phyloP scores from a whole-genome alignment of 2,888 invertebrate genomes.

The Dryobota labecula region DNA sequence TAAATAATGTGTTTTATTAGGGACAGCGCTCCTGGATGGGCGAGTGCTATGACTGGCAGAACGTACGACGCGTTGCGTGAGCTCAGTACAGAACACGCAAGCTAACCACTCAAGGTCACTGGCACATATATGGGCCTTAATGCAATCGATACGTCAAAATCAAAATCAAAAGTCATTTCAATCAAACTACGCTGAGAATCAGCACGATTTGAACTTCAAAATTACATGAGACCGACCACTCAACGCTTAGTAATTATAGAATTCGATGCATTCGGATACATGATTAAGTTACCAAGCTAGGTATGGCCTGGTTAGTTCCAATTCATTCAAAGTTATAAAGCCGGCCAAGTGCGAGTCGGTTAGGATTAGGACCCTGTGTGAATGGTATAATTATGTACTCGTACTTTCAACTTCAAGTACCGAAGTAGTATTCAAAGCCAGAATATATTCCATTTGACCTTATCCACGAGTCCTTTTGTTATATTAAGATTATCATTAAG shows the following conservation, averaged over 20 bases:
- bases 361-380: not conserved
- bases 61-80: too few species aligned
- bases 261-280: conserved; percentile 12
- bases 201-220: too few species aligned
- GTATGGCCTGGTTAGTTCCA: not conserved
- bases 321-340: conserved; percentile 5
- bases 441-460: not conserved
- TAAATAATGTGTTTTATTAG: too few species aligned
- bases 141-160: conserved; percentile 6
- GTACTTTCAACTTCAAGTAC: not conserved
- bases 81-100: too few species aligned
- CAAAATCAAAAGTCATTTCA: too few species aligned
- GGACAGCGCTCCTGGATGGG: too few species aligned
- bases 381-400: too few species aligned
- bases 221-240: too few species aligned
- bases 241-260: conserved; percentile 1
- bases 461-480: not conserved
- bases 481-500: not conserved
- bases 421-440: not conserved
- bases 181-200: too few species aligned
- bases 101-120: too few species aligned
- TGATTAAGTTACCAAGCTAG: conserved; percentile 18
- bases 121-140: too few species aligned
- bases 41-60: too few species aligned
- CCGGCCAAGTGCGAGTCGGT: conserved; percentile 9